Evolutionary conservation across 1,140 invertebrate genomes (phyloP), one percentile per base, ranked within the genome.

Genomic region (Cydia pomonella): DNA sequence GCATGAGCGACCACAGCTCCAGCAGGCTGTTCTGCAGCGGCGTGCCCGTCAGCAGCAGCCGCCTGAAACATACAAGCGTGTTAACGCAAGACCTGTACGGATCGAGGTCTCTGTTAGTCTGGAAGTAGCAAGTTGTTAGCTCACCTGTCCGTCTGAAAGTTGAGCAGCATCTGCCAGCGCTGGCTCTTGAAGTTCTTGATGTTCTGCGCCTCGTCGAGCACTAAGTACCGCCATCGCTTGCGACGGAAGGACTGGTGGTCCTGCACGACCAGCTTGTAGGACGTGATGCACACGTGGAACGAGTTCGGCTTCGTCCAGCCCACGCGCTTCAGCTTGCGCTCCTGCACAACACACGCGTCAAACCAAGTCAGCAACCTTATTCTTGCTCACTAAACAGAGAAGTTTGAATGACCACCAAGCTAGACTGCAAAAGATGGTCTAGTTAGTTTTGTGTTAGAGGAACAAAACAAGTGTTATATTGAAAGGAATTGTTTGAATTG

Each of bases 101-200:
- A 44, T 13, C 38, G n/a, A n/a, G n/a, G n/a, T n/a, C n/a, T n/a
- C 9, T 38, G 33, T 2, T 5, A 38, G 3, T 27, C 25, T 27
- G 25, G 25, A 27, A 27, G 25, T 3, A 27, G 1, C 25, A 2
- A 27, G 25, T 3, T 27, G 29, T 33, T 9, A 9, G 33, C 33
- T 38, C 41, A 97, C 96, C 97, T 95, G 90, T 99, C 97, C 9
- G 98, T 98, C 86, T 98, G 97, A 92, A 99, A 99, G 91, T 99
- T 99, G 7, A 99, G 93, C 72, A 99, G 92, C 82, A 99, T 95
- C 92, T 99, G 99, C 99, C 99, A 99, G 69, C 99, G 94, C 89
- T 99, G 99, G 13, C 98, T 99, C 93, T 99, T 99, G 88, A 99
- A 99, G 93, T 99, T 99, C 94, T 99, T 99, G 74, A 99, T 99